Conservation (phyloP, 2,797 vertebrate species). For the Microcaecilia unicolor region DNA sequence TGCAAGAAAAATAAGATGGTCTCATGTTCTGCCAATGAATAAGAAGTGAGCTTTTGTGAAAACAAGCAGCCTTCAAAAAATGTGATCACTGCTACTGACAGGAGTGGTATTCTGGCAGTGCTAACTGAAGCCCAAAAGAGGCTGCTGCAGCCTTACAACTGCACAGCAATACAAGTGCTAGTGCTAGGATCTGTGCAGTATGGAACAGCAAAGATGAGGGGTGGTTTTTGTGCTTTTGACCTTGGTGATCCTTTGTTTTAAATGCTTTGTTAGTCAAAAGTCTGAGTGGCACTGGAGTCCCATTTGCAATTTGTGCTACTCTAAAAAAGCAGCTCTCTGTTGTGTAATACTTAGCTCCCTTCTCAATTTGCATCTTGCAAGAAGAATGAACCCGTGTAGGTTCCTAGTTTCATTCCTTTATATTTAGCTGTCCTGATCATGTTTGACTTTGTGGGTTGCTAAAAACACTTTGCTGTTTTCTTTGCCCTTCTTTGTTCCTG, state of each 20-base stretch:
- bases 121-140: too few species aligned
- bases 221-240: too few species aligned
- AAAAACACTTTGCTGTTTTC: too few species aligned
- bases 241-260: slow-evolving; percentile 6
- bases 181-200: too few species aligned
- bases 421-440: too few species aligned
- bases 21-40: slow-evolving; percentile 12
- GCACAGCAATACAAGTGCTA: neutral
- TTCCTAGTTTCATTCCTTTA: too few species aligned
- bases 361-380: slow-evolving; percentile 18
- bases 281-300: neutral
- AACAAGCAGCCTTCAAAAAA: neutral
- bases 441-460: too few species aligned
- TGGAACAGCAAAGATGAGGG: too few species aligned
- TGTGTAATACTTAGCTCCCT: slow-evolving; percentile 14
- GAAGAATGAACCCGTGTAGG: neutral
- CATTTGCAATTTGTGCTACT: slow-evolving; percentile 19
- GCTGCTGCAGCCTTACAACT: too few species aligned
- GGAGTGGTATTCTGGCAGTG: too few species aligned
- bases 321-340: neutral
- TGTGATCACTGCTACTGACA: neutral
- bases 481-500: too few species aligned
- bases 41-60: slow-evolving; percentile 2
- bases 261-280: slow-evolving; percentile 31
- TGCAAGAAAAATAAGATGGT: slow-evolving; percentile 31